Percentiles rank a stretch among this genome's conserved stretches.
phyloP scores from a whole-genome alignment of 2,888 invertebrate genomes.

The Harmothoe impar region DNA sequence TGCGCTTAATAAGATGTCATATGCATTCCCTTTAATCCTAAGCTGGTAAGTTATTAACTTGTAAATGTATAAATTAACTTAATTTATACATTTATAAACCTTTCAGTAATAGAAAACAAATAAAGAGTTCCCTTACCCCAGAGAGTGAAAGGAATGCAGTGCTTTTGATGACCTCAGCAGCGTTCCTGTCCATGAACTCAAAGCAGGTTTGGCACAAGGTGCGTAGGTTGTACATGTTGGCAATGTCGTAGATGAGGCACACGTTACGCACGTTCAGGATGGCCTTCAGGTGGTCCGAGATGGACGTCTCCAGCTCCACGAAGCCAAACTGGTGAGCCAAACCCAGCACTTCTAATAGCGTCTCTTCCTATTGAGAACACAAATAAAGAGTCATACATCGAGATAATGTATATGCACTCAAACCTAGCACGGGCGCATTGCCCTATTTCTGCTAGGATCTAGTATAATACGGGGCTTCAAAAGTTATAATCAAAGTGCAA shows the following conservation, averaged over 20 bases:
- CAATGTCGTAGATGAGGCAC: constrained; percentile 96
- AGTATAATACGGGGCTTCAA: too few species aligned
- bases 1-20: too few species aligned
- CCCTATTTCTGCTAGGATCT: background rate
- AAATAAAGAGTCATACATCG: background rate
- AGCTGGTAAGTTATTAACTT: too few species aligned
- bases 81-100: too few species aligned
- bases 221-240: constrained; percentile 87
- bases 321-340: constrained; percentile 98
- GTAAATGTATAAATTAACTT: too few species aligned
- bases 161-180: constrained; percentile 91
- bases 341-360: constrained; percentile 88
- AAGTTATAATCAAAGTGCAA: too few species aligned
- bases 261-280: constrained; percentile 94
- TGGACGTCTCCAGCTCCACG: constrained; percentile 93
- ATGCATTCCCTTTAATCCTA: too few species aligned
- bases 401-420: background rate
- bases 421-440: background rate
- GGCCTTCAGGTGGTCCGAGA: constrained; percentile 95
- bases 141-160: constrained; percentile 93
- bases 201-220: constrained; percentile 90
- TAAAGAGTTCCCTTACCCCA: constrained; percentile 86
- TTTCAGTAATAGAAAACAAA: too few species aligned
- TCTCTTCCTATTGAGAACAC: constrained; percentile 78
- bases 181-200: constrained; percentile 95